Conservation (phyloP, 2,113 vertebrate genomes). For the Talpa occidentalis region DNA sequence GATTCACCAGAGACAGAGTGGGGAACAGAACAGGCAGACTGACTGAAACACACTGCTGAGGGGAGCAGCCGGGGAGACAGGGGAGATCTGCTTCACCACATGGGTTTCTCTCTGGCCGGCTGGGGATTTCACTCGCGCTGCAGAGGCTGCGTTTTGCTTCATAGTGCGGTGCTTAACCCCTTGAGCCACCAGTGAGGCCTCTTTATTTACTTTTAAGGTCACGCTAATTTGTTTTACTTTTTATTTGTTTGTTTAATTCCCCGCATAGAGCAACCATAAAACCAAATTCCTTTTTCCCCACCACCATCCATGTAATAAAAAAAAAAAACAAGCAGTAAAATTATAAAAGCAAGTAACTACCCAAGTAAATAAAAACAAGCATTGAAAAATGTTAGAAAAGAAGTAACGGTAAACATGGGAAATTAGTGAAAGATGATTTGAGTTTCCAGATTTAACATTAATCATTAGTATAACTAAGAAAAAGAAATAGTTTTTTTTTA, state of each 20-base stretch:
- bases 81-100: too few species aligned
- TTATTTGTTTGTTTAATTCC: neutral
- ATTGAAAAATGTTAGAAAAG: neutral
- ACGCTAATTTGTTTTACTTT: neutral
- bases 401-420: constrained; percentile 6
- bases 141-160: too few species aligned
- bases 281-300: too few species aligned
- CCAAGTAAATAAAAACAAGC: neutral
- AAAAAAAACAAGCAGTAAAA: neutral
- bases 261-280: too few species aligned
- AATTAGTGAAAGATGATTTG: neutral
- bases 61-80: too few species aligned
- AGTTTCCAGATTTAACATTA: neutral
- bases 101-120: too few species aligned
- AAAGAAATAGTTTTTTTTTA: neutral
- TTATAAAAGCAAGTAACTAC: neutral
- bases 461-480: neutral
- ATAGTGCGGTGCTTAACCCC: too few species aligned
- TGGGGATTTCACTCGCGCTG: too few species aligned
- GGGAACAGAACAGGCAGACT: too few species aligned
- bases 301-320: neutral
- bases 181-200: too few species aligned
- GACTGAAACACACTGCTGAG: too few species aligned
- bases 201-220: neutral
- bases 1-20: too few species aligned